Evolutionary conservation across 1,140 invertebrate species (phyloP).

Genomic region (Apis laboriosa): DNA sequence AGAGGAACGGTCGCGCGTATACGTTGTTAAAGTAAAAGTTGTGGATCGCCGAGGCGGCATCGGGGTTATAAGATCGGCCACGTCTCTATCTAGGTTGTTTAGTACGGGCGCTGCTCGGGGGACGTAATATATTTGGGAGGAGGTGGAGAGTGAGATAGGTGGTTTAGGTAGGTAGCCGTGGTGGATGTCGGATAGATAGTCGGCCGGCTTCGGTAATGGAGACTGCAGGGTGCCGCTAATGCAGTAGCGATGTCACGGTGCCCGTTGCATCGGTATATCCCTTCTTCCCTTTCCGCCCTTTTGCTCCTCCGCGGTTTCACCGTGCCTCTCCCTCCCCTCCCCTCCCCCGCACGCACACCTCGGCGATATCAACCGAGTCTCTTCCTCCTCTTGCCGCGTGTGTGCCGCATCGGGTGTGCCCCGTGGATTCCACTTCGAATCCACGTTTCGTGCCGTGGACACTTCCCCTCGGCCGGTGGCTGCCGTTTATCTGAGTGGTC

Average conservation of each 20-base stretch:
- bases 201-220: slow-evolving; percentile 74
- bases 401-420: background rate
- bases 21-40: no score
- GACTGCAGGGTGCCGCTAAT: slow-evolving; percentile 77
- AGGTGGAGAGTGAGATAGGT: slow-evolving; percentile 67
- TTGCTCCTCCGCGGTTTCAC: slow-evolving; percentile 43
- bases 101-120: slow-evolving; percentile 60
- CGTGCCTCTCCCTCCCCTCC: slow-evolving; percentile 41
- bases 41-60: slow-evolving; percentile 47
- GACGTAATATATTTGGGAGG: slow-evolving; percentile 74
- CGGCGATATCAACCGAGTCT: slow-evolving; percentile 50
- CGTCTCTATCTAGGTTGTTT: slow-evolving; percentile 76
- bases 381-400: background rate
- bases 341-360: background rate
- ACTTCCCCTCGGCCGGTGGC: slow-evolving; percentile 7
- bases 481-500: slow-evolving; percentile 19
- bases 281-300: slow-evolving; percentile 48
- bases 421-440: background rate
- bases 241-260: slow-evolving; percentile 78
- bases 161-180: slow-evolving; percentile 69
- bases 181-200: slow-evolving; percentile 65
- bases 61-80: slow-evolving; percentile 74
- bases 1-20: no score
- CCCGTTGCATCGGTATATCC: slow-evolving; percentile 69
- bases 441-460: background rate